Base-by-base conservation (phyloP, 2,888 invertebrate genomes). In the Incurvaria masculella region DNA sequence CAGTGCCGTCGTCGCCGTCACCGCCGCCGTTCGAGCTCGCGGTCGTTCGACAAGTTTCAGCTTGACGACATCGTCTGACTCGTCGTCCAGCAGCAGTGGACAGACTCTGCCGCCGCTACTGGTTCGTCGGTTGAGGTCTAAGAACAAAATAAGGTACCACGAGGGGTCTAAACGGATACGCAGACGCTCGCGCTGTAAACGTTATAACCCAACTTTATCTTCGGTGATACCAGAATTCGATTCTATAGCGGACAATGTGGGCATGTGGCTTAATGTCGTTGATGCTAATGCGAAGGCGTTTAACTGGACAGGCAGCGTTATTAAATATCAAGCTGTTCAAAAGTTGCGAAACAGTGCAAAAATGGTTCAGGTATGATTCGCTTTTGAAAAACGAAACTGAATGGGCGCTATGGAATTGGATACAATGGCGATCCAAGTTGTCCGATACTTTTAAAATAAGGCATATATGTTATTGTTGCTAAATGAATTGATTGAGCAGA, bases 381-480 rank as follows among this genome's bases (percentile, higher is more conserved):
- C 42, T 56, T 1, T 53, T 54, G 46, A 54, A 54, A 51, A 56
- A 51, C 39, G 48, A 56, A 46, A 59, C 57, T 4, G 38, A n/a
- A 6, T 58, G 58, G 57, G 57, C 57, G 21, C 46, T 48, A 8
- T 58, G 59, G 59, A 48, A 46, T 20, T 59, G 58, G 59, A 55
- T 49, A 21, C 43, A 57, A 6, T 59, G 59, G 59, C 56, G 59
- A 2, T 47, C 52, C 44, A 51, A 33, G n/a, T 50, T 58, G 20
- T 51, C 44, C 4, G 51, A 56, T 45, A 57, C 57, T 8, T 57
- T 56, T 45, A 50, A 56, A 49, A 43, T 21, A 54, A 53, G 40
- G 47, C 55, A 0, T 56, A 58, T 44, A 55, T 55, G 52, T 52
- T 45, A 42, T 8, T 33, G 14, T 33, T 33, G 14, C 14, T 33